These are phyloP conservation scores for Chymomyza caudatula DNA, from an alignment of 2,888 invertebrate species.

Conservation along the genomic window DNA sequence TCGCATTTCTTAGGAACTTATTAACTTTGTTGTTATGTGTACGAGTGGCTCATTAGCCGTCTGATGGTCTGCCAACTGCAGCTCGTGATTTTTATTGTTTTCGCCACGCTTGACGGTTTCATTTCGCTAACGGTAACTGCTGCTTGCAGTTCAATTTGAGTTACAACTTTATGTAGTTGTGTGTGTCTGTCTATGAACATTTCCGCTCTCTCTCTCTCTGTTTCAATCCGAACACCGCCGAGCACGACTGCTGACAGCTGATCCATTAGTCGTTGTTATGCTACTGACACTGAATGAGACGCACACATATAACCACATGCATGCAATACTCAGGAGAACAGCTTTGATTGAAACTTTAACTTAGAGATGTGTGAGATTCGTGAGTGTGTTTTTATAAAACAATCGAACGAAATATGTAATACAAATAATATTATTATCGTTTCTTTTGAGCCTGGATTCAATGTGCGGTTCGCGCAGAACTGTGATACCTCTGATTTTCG, in stretches of 20 bases:
- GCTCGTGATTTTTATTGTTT: neutral
- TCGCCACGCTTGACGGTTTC: neutral
- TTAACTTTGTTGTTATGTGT: neutral
- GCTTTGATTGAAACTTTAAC: neutral
- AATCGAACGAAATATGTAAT: no score
- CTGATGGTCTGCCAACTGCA: neutral
- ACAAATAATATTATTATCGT: no score
- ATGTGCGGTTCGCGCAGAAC: no score
- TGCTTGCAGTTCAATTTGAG: neutral
- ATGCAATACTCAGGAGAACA: neutral
- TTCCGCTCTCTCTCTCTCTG: neutral
- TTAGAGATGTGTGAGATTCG: neutral
- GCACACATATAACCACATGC: slow-evolving; percentile 18
- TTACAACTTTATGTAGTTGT: neutral
- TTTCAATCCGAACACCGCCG: neutral
- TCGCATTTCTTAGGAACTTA: neutral
- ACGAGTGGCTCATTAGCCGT: neutral
- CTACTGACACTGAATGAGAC: slow-evolving; percentile 10
- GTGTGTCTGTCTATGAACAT: neutral
- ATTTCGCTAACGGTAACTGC: neutral
- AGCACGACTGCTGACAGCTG: slow-evolving; percentile 10
- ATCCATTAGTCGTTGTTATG: slow-evolving; percentile 50
- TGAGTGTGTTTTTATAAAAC: neutral
- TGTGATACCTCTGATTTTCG: no score
- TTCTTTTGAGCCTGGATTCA: no score